Evolutionary conservation across 2,113 vertebrate species (phyloP).

Genomic region (Arizona elegans): DNA sequence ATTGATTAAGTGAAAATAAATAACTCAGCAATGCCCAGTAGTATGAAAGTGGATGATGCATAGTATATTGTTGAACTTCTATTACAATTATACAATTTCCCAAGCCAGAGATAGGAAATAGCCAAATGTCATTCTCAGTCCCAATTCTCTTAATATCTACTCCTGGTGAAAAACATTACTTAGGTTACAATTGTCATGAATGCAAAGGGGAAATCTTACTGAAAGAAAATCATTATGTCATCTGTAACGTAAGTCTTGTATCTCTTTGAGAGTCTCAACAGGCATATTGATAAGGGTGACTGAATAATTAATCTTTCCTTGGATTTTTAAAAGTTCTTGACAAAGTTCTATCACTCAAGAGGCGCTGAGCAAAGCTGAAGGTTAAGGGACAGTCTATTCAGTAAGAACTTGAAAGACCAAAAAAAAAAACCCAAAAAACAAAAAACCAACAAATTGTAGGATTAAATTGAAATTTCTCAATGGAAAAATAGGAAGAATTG

Average conservation of each 20-base stretch:
- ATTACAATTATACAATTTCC: neutral
- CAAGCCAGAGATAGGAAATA: neutral
- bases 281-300: neutral
- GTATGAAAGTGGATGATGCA: neutral
- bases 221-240: neutral
- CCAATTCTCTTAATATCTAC: neutral
- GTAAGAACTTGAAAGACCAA: neutral
- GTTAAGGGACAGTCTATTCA: neutral
- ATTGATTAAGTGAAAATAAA: neutral
- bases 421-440: neutral
- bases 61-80: neutral
- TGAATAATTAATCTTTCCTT: neutral
- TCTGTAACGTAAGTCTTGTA: neutral
- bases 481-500: neutral
- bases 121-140: neutral
- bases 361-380: neutral
- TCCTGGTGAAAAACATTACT: neutral
- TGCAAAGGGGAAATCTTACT: neutral
- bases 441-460: neutral
- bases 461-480: neutral
- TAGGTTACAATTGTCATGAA: neutral
- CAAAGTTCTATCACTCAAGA: neutral
- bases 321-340: neutral
- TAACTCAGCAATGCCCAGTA: neutral
- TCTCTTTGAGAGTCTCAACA: neutral